A percentile compares a stretch with the other conserved stretches of the same genome.
Evolutionary conservation across 2,797 vertebrate species (phyloP).

Genomic region (Melopsittacus undulatus): DNA sequence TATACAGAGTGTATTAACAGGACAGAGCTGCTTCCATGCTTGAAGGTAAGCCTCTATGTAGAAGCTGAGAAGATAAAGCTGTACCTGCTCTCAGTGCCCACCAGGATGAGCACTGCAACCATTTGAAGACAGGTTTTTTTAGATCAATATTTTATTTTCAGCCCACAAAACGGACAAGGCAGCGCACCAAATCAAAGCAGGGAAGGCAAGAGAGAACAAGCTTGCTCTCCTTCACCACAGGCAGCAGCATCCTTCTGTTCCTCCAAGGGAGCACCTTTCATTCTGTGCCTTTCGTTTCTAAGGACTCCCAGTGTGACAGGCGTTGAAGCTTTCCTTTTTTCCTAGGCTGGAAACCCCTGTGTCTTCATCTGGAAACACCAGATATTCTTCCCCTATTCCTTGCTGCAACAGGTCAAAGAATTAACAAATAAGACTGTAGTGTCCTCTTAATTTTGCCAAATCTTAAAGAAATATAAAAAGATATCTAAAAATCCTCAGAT

Average conservation of each 20-base stretch:
- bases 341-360: background rate
- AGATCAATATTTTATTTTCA: conserved; percentile 50
- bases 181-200: conserved; percentile 29
- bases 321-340: background rate
- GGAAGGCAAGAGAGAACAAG: background rate
- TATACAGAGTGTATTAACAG: background rate
- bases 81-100: background rate
- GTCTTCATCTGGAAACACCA: conserved; percentile 32
- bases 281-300: conserved; percentile 5
- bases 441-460: background rate
- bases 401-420: conserved; percentile 6
- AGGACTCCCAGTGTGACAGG: background rate
- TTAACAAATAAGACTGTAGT: background rate
- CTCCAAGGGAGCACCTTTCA: background rate
- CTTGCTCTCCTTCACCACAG: background rate
- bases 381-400: background rate
- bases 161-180: background rate
- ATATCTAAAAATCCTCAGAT: background rate
- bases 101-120: background rate
- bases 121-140: conserved; percentile 13
- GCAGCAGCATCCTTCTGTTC: background rate
- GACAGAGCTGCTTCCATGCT: background rate
- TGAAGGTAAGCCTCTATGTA: background rate
- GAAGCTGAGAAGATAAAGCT: background rate
- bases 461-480: background rate